Conservation (phyloP, 2,888 invertebrate genomes). For the Choreutis nemorana region DNA sequence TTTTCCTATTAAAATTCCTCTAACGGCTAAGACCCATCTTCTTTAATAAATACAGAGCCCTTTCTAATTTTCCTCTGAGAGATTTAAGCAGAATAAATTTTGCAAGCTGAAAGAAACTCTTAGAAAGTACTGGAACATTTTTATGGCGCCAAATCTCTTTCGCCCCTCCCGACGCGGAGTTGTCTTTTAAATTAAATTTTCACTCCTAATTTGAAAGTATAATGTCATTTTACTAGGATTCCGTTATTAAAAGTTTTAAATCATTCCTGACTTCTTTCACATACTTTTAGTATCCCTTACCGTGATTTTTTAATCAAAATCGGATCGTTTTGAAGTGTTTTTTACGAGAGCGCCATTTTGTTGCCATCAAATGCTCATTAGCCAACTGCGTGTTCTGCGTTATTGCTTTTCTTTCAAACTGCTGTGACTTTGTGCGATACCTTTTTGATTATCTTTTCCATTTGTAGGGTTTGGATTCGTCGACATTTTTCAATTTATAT, state of each 20-base stretch:
- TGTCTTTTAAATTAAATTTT: constrained; percentile 69
- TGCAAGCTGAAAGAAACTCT: constrained; percentile 59
- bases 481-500: too few species aligned
- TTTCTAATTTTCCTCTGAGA: constrained; percentile 59
- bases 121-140: constrained; percentile 62
- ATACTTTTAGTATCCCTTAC: constrained; percentile 42
- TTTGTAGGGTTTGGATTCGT: too few species aligned
- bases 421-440: constrained; percentile 50
- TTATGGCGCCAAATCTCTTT: constrained; percentile 59
- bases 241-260: constrained; percentile 68
- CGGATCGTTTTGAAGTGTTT: constrained; percentile 63
- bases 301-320: constrained; percentile 66
- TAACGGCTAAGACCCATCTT: constrained; percentile 57
- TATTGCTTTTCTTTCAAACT: constrained; percentile 61
- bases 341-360: constrained; percentile 59
- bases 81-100: constrained; percentile 62
- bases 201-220: constrained; percentile 69
- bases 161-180: constrained; percentile 54
- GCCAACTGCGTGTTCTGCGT: constrained; percentile 59
- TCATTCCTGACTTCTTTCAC: constrained; percentile 58
- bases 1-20: constrained; percentile 61
- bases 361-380: constrained; percentile 61
- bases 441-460: too few species aligned
- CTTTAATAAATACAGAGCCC: constrained; percentile 60
- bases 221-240: constrained; percentile 67